A percentile compares a stretch with the other conserved stretches of the same genome.
Evolutionary conservation across 2,113 vertebrate genomes (phyloP).

Genomic region (Colistium nudipinnis): DNA sequence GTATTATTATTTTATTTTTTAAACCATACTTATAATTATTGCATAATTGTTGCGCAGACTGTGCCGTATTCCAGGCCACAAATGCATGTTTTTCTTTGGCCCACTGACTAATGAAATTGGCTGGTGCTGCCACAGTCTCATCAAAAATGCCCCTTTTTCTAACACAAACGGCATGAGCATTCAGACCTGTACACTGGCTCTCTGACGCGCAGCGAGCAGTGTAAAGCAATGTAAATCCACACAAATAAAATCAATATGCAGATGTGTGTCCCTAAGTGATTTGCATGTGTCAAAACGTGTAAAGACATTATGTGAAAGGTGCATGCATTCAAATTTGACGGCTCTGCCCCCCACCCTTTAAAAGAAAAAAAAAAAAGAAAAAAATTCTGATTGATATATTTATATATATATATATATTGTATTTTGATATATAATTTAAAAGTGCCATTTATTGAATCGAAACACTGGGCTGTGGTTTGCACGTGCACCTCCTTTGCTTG

Average conservation of each 20-base stretch:
- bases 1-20: constrained; percentile 22
- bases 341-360: not conserved
- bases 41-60: not conserved
- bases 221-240: constrained; percentile 42
- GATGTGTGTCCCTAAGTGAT: constrained; percentile 58
- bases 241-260: constrained; percentile 68
- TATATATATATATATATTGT: not conserved
- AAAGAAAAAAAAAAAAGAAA: not conserved
- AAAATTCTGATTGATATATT: not conserved
- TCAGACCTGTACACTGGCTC: constrained; percentile 41
- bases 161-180: constrained; percentile 44
- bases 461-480: constrained; percentile 32
- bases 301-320: constrained; percentile 30
- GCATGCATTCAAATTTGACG: constrained; percentile 19
- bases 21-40: constrained; percentile 10
- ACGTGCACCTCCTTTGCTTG: constrained; percentile 45
- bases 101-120: constrained; percentile 66
- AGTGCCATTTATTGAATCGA: constrained; percentile 30
- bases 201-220: constrained; percentile 40
- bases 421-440: not conserved
- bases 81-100: constrained; percentile 48
- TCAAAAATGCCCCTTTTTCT: constrained; percentile 74
- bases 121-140: constrained; percentile 64
- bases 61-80: constrained; percentile 28
- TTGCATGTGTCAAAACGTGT: constrained; percentile 73